A percentile compares a stretch with the other conserved stretches of the same genome.
These are phyloP conservation scores for Holothuria scabra DNA, from an alignment of 53 echinoderm and acorn worm genomes.

Conservation along the genomic window DNA sequence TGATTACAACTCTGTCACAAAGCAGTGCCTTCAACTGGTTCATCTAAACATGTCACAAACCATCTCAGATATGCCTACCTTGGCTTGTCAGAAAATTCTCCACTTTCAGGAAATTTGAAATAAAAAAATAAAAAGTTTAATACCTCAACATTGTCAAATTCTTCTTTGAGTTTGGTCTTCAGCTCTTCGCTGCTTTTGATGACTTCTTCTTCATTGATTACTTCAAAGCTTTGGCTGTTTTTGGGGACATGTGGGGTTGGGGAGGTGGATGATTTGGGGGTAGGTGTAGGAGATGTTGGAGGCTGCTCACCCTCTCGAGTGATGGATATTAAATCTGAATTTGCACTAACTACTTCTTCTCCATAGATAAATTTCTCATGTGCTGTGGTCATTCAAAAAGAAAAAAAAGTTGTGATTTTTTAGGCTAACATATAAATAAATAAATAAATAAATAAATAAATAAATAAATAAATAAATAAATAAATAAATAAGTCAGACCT, in stretches of 20 bases:
- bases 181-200: constrained; percentile 31
- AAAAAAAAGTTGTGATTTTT: background rate
- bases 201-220: constrained; percentile 10
- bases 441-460: too few species aligned
- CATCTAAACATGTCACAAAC: too few species aligned
- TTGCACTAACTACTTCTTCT: constrained; percentile 18
- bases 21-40: too few species aligned
- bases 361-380: constrained; percentile 38
- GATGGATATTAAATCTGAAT: background rate
- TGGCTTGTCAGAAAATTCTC: too few species aligned
- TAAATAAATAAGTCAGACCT: too few species aligned
- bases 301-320: background rate
- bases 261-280: background rate
- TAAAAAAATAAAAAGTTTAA: background rate
- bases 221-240: constrained; percentile 27
- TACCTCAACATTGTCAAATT: constrained; percentile 20
- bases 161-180: constrained; percentile 40
- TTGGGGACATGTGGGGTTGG: constrained; percentile 13
- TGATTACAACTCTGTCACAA: too few species aligned
- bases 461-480: too few species aligned
- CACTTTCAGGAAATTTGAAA: background rate
- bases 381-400: background rate
- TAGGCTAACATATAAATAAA: too few species aligned
- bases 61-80: too few species aligned
- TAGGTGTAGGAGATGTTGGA: background rate